These are phyloP conservation scores for Microcebus ravelobensis DNA, from an alignment of 2,113 vertebrate species.

Conservation along the genomic window DNA sequence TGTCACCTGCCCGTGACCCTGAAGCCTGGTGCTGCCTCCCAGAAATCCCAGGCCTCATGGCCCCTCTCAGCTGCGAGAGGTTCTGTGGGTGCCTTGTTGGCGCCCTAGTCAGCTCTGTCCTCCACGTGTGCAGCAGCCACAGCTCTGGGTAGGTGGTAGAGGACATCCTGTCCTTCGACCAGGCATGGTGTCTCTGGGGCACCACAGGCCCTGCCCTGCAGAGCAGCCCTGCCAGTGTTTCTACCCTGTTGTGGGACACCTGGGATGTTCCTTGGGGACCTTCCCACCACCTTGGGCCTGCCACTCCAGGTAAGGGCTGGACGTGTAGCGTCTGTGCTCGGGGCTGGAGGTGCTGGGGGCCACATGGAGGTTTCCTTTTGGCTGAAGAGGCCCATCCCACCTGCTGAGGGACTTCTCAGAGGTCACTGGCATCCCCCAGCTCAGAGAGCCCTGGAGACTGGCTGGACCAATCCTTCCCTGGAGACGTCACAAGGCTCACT, in stretches of 20 bases:
- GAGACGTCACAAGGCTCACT: background rate
- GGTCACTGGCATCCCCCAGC: background rate
- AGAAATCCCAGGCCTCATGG: background rate
- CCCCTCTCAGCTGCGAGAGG: background rate
- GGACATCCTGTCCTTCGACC: background rate
- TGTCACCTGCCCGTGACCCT: background rate
- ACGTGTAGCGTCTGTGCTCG: background rate
- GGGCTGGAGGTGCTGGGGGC: background rate
- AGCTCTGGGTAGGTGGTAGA: background rate
- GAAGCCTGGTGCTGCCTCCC: background rate
- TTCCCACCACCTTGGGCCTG: background rate
- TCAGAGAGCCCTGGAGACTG: no score
- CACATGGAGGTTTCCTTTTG: background rate
- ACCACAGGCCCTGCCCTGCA: background rate
- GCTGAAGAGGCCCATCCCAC: fast-evolving
- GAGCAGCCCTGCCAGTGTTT: background rate
- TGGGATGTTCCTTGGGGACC: background rate
- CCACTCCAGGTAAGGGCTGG: background rate
- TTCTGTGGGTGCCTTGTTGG: background rate
- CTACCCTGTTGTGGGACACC: no score
- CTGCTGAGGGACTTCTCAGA: background rate
- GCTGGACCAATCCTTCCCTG: no score
- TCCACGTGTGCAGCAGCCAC: background rate
- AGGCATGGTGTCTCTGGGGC: background rate
- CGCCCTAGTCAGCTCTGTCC: background rate